Evolutionary conservation across 2,888 invertebrate species (phyloP), one percentile per base, ranked within the genome.

Genomic region (Chaetogeoica ovagalla): DNA sequence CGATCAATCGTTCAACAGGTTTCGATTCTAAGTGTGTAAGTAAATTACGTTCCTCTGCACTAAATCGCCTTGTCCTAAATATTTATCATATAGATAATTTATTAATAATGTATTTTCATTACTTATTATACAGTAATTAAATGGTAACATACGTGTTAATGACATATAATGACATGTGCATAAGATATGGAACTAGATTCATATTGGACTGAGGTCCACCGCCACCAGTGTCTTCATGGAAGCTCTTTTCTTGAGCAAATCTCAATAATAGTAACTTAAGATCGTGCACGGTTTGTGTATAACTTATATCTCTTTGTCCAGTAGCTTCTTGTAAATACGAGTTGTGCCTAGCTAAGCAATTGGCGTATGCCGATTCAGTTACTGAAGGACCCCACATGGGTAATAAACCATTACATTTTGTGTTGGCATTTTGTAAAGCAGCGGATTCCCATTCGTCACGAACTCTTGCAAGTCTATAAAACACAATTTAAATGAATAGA

Each of bases 371-470:
- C 0, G 95, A 93, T 86, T 96, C 96, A 0, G 95, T 92, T 9
- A 97, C 96, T 85, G 94, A 93, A 9, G 97, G 97, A 0, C 98
- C 98, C 96, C 98, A 98, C 70, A 99, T 88, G 0, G 99, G 98
- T 83, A 98, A 88, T 82, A 99, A 88, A 0, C 98, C 98, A 87
- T 99, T 99, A 87, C 98, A 98, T 83, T 94, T 93, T 0, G 98
- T 98, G 85, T 98, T 98, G 1, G 97, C 97, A 87, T 99, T 99
- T 87, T 98, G 98, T 63, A 99, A 88, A 8, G 97, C 96, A 0
- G 98, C 98, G 82, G 96, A 95, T 86, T 98, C 98, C 98, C 98
- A 98, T 87, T 98, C 98, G 85, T 98, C 97, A 81, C 98, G 90
- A 30, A 89, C 90, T 30, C 91, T 87, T 0, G 91, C 90, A 83